Evolutionary conservation across 1,140 invertebrate genomes (phyloP).

Genomic region (Sycobia sp.): DNA sequence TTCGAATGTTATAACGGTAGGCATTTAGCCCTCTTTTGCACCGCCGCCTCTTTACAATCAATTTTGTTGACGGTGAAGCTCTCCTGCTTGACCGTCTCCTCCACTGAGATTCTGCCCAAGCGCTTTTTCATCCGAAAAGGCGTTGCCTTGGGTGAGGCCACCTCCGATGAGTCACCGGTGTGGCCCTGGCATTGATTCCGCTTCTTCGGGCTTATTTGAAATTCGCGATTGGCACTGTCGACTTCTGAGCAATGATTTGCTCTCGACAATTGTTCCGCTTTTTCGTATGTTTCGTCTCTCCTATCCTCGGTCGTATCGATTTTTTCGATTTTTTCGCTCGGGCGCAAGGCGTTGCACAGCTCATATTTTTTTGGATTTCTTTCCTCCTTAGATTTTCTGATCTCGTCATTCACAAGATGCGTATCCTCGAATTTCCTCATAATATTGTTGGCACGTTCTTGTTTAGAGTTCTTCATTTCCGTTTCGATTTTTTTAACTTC

Average conservation of each 20-base stretch:
- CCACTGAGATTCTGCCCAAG: constrained; percentile 55
- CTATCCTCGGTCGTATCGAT: not conserved
- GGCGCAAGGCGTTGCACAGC: too few species aligned
- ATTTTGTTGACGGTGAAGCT: constrained; percentile 54
- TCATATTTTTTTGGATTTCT: not conserved
- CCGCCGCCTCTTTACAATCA: constrained; percentile 51
- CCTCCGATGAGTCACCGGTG: constrained; percentile 54
- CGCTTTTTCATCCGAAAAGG: constrained; percentile 57
- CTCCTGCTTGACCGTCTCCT: constrained; percentile 55
- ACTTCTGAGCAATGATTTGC: constrained; percentile 46
- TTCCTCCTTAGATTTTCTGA: not conserved
- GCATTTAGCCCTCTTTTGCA: constrained; percentile 57
- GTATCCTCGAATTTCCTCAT: not conserved
- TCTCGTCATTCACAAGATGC: not conserved
- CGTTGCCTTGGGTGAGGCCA: constrained; percentile 55
- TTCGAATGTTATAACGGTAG: constrained; percentile 55
- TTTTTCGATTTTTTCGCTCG: constrained; percentile 12
- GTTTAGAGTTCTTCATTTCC: not conserved
- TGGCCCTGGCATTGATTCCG: constrained; percentile 38
- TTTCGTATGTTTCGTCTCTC: not conserved
- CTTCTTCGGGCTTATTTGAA: constrained; percentile 30
- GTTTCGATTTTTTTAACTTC: constrained; percentile 15
- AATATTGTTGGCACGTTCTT: not conserved
- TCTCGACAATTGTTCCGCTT: constrained; percentile 8
- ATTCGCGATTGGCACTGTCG: constrained; percentile 51